phyloP scores from a whole-genome alignment of 2,888 invertebrate genomes.

The Osmoderma eremita region DNA sequence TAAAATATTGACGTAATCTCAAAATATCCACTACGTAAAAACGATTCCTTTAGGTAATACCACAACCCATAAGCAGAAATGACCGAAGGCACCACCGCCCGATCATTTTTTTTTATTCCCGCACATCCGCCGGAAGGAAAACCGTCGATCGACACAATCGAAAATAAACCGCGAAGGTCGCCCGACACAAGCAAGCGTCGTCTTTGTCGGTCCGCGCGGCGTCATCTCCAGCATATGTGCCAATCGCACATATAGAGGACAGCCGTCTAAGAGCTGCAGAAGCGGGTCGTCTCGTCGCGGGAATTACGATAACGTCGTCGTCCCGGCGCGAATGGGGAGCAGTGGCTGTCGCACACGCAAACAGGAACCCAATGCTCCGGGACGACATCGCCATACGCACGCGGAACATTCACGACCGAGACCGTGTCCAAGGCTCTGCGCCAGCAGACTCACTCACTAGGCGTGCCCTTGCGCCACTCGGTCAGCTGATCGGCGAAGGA shows the following conservation, averaged over 20 bases:
- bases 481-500: slow-evolving; percentile 53
- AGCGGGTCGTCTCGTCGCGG: slow-evolving; percentile 19
- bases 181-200: slow-evolving; percentile 5
- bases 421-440: slow-evolving; percentile 41
- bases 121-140: not conserved
- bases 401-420: slow-evolving; percentile 25
- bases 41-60: not conserved
- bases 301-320: not conserved
- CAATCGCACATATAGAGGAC: slow-evolving; percentile 7
- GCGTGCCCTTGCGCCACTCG: slow-evolving; percentile 51
- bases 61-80: not conserved
- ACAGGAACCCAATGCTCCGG: slow-evolving; percentile 7
- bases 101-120: not conserved
- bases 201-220: slow-evolving; percentile 13
- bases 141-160: not conserved
- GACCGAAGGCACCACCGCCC: not conserved
- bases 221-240: slow-evolving; percentile 12
- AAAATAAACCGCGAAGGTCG: slow-evolving; percentile 28
- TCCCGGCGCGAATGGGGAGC: not conserved
- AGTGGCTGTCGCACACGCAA: slow-evolving; percentile 4
- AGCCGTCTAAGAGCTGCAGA: slow-evolving; percentile 1
- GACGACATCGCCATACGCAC: slow-evolving; percentile 5
- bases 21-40: too few species aligned
- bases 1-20: too few species aligned
- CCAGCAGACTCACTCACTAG: slow-evolving; percentile 39